These are phyloP conservation scores for Gadus macrocephalus DNA, from an alignment of 2,113 vertebrate genomes.

Conservation along the genomic window DNA sequence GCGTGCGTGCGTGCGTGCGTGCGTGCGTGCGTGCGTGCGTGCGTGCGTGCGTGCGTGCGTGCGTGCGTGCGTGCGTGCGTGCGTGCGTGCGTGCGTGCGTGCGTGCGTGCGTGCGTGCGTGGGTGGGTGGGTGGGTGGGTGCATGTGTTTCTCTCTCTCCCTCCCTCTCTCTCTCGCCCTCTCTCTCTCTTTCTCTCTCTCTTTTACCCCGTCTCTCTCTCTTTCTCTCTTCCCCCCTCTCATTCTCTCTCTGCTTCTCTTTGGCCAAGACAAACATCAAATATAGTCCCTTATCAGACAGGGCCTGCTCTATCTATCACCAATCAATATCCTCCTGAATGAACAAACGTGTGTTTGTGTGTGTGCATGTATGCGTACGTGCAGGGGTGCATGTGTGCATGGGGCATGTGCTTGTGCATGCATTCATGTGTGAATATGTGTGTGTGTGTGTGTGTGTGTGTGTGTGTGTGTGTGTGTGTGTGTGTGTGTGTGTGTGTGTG, in stretches of 20 bases:
- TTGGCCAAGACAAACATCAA: slow-evolving; percentile 64
- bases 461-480: background rate
- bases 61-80: no score
- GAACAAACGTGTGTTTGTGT: slow-evolving; percentile 24
- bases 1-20: no score
- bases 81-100: no score
- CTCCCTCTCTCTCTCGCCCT: no score
- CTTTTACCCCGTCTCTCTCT: no score
- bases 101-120: no score
- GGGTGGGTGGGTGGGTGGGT: no score
- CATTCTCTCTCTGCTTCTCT: background rate
- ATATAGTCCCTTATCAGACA: slow-evolving; percentile 67
- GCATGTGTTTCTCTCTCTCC: no score
- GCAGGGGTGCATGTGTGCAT: background rate
- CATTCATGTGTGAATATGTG: slow-evolving; percentile 26
- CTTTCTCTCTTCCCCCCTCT: no score
- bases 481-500: background rate
- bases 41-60: no score
- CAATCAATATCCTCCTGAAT: slow-evolving; percentile 61
- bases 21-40: no score
- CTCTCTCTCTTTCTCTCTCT: no score
- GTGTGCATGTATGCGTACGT: background rate
- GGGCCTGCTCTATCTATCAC: slow-evolving; percentile 52
- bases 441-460: background rate
- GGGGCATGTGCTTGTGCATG: background rate